These are phyloP conservation scores for Hemiscyllium ocellatum DNA, from an alignment of 2,113 vertebrate species.

Conservation along the genomic window DNA sequence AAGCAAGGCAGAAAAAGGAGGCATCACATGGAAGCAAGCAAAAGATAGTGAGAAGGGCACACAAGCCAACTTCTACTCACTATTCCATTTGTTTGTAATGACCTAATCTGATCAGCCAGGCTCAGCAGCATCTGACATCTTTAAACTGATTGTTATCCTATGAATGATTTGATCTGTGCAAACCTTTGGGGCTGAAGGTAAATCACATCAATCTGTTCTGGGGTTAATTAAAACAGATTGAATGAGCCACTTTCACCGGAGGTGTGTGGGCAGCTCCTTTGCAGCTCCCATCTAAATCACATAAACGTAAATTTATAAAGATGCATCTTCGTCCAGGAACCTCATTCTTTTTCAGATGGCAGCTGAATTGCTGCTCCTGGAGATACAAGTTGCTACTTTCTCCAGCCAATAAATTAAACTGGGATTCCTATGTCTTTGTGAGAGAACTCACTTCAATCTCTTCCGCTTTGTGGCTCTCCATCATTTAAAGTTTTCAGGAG, in stretches of 20 bases:
- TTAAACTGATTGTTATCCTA: conserved; percentile 33
- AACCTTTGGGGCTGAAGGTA: conserved; percentile 32
- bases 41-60: neutral
- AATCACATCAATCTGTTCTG: conserved; percentile 22
- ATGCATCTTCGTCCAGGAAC: neutral
- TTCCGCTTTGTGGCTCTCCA: neutral
- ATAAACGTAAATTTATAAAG: neutral
- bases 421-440: neutral
- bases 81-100: neutral
- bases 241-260: conserved; percentile 13
- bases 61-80: neutral
- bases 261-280: neutral
- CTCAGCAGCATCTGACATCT: conserved; percentile 1
- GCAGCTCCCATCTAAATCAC: neutral
- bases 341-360: conserved; percentile 2
- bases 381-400: neutral
- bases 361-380: conserved; percentile 11
- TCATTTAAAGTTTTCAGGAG: neutral
- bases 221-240: conserved; percentile 34
- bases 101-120: conserved; percentile 12
- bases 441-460: neutral
- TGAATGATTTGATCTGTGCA: conserved; percentile 20
- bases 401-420: neutral
- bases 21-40: neutral
- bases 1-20: neutral